phyloP scores from a whole-genome alignment of 1,140 invertebrate species.

The Goniozus legneri region DNA sequence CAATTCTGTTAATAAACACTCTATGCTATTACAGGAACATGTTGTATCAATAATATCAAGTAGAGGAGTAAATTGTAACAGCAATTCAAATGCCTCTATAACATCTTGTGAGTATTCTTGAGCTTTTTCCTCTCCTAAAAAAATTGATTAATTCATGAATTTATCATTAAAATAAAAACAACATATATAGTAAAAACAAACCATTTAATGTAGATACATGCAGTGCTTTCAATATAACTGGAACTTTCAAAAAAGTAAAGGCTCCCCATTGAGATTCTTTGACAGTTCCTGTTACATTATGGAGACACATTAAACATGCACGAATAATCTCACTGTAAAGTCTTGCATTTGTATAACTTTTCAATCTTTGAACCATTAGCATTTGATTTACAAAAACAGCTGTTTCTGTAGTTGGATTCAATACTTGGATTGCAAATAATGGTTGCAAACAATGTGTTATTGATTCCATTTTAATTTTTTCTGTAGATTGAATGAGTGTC shows the following conservation, averaged over 20 bases:
- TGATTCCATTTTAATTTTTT: constrained; percentile 60
- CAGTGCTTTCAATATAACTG: constrained; percentile 71
- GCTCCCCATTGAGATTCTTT: constrained; percentile 90
- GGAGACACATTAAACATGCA: constrained; percentile 83
- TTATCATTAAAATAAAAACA: constrained; percentile 9
- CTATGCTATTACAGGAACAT: constrained; percentile 82
- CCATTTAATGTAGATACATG: constrained; percentile 55
- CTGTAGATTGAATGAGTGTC: constrained; percentile 53
- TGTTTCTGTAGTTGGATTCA: constrained; percentile 75
- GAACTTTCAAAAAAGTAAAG: constrained; percentile 89
- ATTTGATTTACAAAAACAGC: constrained; percentile 76
- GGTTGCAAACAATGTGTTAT: constrained; percentile 75
- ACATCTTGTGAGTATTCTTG: constrained; percentile 73
- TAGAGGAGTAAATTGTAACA: constrained; percentile 77
- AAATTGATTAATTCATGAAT: too few species aligned
- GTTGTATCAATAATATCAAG: constrained; percentile 87
- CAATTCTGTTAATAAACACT: constrained; percentile 79
- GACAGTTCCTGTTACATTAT: constrained; percentile 70
- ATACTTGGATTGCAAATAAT: constrained; percentile 68
- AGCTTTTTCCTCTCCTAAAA: constrained; percentile 54
- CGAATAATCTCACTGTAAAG: constrained; percentile 87
- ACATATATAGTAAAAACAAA: constrained; percentile 14
- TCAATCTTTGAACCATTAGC: constrained; percentile 76
- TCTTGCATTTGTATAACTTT: constrained; percentile 67
- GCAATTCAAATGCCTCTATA: constrained; percentile 75